These are phyloP conservation scores for Pheosia gnoma DNA, from an alignment of 2,888 invertebrate genomes.

Conservation along the genomic window DNA sequence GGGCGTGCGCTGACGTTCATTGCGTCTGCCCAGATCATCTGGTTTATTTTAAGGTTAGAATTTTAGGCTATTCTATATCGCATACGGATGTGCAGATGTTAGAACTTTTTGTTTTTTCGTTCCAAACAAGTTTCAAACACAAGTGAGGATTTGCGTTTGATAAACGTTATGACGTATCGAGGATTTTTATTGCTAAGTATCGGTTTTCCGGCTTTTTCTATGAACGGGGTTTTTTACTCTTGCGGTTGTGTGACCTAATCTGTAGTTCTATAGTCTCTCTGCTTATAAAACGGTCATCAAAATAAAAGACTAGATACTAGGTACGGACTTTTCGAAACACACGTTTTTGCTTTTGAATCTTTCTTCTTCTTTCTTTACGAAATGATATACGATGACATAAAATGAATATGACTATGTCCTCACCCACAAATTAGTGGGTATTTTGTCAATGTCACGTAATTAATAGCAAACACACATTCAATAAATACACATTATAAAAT, in stretches of 20 bases:
- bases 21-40: conserved; percentile 44
- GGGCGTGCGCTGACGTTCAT: conserved; percentile 49
- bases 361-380: too few species aligned
- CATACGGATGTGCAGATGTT: conserved; percentile 20
- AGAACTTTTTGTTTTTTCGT: not conserved
- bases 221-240: not conserved
- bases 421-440: too few species aligned
- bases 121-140: conserved; percentile 1
- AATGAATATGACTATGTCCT: too few species aligned
- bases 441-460: not conserved
- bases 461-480: too few species aligned
- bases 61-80: conserved; percentile 31
- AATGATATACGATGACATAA: too few species aligned
- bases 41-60: conserved; percentile 46
- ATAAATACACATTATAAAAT: too few species aligned
- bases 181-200: not conserved
- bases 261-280: conserved; percentile 1
- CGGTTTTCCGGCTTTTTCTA: not conserved
- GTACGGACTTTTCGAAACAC: too few species aligned
- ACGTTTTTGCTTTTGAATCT: too few species aligned
- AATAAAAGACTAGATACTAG: too few species aligned
- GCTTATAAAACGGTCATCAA: too few species aligned
- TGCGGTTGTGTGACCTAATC: not conserved
- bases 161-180: conserved; percentile 3
- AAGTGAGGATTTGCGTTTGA: not conserved